Evolutionary conservation across 2,797 vertebrate genomes (phyloP), one percentile per base, ranked within the genome.

Genomic region (Cossypha dichroa): DNA sequence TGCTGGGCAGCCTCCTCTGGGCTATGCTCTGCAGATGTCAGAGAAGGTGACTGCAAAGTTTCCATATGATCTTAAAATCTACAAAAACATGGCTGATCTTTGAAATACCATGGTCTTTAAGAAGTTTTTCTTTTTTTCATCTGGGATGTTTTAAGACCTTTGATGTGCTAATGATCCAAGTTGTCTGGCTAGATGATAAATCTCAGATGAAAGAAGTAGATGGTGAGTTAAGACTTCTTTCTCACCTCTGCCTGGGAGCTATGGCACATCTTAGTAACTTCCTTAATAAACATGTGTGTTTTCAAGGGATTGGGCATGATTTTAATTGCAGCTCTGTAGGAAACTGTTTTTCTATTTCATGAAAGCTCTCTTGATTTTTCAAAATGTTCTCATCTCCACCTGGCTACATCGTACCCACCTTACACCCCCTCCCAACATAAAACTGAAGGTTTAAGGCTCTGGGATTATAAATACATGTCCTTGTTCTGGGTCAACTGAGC

Each of bases 61-160:
- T 94, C 93, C 91, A 52, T 68, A 22, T 38, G 67, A 91, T 85
- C 81, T 93, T 85, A 89, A 91, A 95, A 94, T 85, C 86, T 83
- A 45, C 49, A 80, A 77, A 85, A 68, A 77, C 2, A 20, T 10
- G 23, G 23, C 40, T 78, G 72, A 85, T 92, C 52, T 96, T 92
- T 73, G 58, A 94, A 95, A 94, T 73, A 69, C 15, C 43, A 41
- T 8, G n/a, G 45, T 54, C 75, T 94, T 54, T 9, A 43, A 83
- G 31, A 74, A 52, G 31, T 40, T 58, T 88, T 58, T 19, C 64
- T 51, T 73, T 85, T 88, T 90, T 92, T 85, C 10, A 0, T 83
- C 43, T 63, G 64, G 29, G 48, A 58, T 49, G 40, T 85, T 96
- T 96, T 59, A 74, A 74, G 66, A 64, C 48, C 87, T 95, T 96